These are phyloP conservation scores for Lerema accius DNA, from an alignment of 1,140 invertebrate species.

Conservation along the genomic window DNA sequence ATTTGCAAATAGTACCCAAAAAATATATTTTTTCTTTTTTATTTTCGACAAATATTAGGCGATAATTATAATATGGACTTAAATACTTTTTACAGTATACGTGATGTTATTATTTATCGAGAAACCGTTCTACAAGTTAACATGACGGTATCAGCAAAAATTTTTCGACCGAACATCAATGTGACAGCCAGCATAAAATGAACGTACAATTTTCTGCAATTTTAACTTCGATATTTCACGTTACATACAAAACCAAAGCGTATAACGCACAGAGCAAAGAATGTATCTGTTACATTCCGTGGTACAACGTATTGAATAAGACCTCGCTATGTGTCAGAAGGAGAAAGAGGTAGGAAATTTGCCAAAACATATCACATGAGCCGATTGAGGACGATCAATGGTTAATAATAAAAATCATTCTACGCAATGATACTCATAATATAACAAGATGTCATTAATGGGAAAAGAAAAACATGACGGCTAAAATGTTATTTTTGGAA, in stretches of 20 bases:
- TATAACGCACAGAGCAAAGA: too few species aligned
- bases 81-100: not conserved
- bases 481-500: too few species aligned
- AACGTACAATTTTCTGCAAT: conserved; percentile 1
- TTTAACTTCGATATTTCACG: not conserved
- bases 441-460: too few species aligned
- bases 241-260: not conserved
- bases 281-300: too few species aligned
- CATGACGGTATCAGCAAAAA: not conserved
- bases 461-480: too few species aligned
- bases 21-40: too few species aligned
- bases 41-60: too few species aligned
- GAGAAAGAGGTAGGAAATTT: not conserved
- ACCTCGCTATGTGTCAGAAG: not conserved
- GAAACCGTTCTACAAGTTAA: not conserved
- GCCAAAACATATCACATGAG: not conserved
- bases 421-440: too few species aligned
- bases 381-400: too few species aligned
- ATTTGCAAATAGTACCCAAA: too few species aligned
- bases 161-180: not conserved
- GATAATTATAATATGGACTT: too few species aligned
- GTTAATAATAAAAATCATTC: too few species aligned
- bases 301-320: not conserved
- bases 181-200: conserved; percentile 1
- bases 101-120: not conserved